Percentiles rank a stretch among this genome's conserved stretches.
Evolutionary conservation across 2,888 invertebrate genomes (phyloP).

Genomic region (Drosophila koepferae): DNA sequence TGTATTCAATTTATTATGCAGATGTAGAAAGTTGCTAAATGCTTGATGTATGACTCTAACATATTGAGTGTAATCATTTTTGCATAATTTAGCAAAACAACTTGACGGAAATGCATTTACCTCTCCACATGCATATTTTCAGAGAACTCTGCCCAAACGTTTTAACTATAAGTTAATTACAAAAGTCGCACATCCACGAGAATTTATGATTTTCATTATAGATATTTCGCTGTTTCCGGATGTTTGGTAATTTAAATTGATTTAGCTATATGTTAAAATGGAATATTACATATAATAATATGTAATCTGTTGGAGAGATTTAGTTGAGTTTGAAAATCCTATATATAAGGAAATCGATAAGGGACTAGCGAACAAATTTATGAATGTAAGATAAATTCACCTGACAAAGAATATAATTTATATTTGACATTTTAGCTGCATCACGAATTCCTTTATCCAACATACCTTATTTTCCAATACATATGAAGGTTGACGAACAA

Average conservation of each 20-base stretch:
- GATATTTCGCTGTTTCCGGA: neutral
- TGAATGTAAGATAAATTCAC: too few relatives aligned
- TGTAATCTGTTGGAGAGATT: too few relatives aligned
- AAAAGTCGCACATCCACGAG: slow-evolving; percentile 1
- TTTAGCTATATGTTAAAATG: neutral
- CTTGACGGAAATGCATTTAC: slow-evolving; percentile 37
- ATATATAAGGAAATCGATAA: too few relatives aligned
- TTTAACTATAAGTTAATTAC: neutral
- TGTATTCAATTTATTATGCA: slow-evolving; percentile 80
- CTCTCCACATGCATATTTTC: neutral
- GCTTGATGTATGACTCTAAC: slow-evolving; percentile 69
- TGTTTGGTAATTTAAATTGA: neutral
- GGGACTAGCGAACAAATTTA: too few relatives aligned
- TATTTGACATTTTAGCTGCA: too few relatives aligned
- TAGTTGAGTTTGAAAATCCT: too few relatives aligned
- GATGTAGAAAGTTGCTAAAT: slow-evolving; percentile 75
- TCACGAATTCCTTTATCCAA: too few relatives aligned
- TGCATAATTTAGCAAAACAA: slow-evolving; percentile 52
- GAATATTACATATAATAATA: too few relatives aligned
- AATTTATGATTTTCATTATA: neutral
- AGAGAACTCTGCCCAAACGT: neutral
- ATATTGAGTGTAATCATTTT: slow-evolving; percentile 66
- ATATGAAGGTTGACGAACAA: neutral
- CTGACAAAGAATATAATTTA: too few relatives aligned
- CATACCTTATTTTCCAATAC: too few relatives aligned